A percentile compares a stretch with the other conserved stretches of the same genome.
These are phyloP conservation scores for Meda fulgida DNA, from an alignment of 2,797 vertebrate genomes.

Conservation along the genomic window DNA sequence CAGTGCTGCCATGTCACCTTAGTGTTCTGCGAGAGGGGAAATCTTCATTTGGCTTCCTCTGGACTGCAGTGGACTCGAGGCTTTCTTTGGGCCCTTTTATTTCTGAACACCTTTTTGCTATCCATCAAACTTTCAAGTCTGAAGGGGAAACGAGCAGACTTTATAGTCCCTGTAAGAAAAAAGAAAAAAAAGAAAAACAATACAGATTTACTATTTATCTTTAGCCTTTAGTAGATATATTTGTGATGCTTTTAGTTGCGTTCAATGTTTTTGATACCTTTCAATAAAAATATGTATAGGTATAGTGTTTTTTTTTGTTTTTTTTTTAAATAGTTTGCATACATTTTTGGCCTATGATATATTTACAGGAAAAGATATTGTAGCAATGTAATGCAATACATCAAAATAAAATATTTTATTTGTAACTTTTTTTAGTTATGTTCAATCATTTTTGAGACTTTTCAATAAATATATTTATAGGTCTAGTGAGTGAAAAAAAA, in stretches of 20 bases:
- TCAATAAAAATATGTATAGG: neutral
- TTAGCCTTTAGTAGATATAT: neutral
- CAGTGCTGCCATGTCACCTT: conserved; percentile 76
- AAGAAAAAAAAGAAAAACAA: neutral
- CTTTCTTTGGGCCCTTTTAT: neutral
- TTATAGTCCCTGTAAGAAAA: neutral
- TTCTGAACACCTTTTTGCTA: neutral
- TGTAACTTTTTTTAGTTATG: neutral
- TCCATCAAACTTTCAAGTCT: neutral
- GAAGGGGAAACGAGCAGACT: neutral
- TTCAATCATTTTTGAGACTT: neutral
- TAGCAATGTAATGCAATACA: neutral
- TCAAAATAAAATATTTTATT: neutral
- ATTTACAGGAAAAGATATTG: neutral
- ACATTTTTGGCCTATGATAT: neutral
- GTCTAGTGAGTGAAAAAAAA: neutral
- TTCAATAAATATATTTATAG: neutral
- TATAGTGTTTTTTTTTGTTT: too few species aligned
- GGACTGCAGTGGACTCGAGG: neutral
- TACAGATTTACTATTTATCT: neutral
- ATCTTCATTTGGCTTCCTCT: conserved; percentile 87
- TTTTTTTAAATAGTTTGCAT: too few species aligned
- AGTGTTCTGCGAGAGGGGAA: conserved; percentile 73
- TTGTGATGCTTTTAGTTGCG: neutral
- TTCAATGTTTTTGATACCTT: neutral